Conservation (phyloP, 2,113 vertebrate species). For the Hydropotes inermis region DNA sequence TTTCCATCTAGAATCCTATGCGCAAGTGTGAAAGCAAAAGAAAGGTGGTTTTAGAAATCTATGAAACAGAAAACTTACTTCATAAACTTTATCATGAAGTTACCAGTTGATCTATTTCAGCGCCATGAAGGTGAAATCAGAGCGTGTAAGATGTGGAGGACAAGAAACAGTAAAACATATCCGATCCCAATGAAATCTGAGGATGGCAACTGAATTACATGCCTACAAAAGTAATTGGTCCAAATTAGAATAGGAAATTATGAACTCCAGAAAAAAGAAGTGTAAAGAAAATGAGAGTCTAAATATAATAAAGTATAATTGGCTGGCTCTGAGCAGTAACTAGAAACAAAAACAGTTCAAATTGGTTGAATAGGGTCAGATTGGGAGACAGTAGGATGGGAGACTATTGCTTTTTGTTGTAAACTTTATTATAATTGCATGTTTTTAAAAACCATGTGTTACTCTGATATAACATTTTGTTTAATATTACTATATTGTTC, state of each 20-base stretch:
- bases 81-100: background rate
- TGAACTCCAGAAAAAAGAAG: background rate
- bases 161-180: background rate
- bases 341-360: background rate
- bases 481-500: background rate
- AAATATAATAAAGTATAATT: background rate
- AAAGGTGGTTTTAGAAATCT: background rate
- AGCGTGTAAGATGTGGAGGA: background rate
- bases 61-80: background rate
- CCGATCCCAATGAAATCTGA: background rate
- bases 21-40: background rate
- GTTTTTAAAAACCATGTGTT: background rate
- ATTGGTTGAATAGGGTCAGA: background rate
- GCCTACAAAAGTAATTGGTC: background rate
- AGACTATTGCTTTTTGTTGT: background rate
- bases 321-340: background rate
- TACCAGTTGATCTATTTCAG: background rate
- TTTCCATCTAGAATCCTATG: constrained; percentile 11
- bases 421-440: background rate
- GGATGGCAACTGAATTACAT: background rate
- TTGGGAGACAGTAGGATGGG: background rate
- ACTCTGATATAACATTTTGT: background rate
- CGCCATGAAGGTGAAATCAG: background rate
- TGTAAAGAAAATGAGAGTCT: background rate
- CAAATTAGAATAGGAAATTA: constrained; percentile 11